Base-by-base conservation (phyloP, 2,797 vertebrate genomes). In the Rousettus madagascariensis region DNA sequence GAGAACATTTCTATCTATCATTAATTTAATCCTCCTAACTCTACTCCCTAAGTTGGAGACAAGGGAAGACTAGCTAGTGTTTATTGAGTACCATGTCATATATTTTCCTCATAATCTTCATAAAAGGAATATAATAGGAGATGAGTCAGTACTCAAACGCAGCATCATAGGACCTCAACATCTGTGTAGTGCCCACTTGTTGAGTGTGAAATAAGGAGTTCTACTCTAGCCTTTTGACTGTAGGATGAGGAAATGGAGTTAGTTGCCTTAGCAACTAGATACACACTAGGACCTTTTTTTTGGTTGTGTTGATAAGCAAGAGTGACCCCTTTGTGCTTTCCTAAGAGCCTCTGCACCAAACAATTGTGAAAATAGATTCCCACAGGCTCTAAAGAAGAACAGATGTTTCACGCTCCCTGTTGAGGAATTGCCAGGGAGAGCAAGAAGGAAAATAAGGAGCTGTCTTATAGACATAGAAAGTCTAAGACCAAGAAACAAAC, bases 1-100 rank as follows among this genome's bases (percentile, higher is more conserved):
- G 38, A 91, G 77, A 84, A 68, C 19, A 41, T 51, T 86, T 11
- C 8, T 86, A 33, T 24, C 6, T n/a, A 15, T 74, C 86, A 28
- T 84, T n/a, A 72, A 74, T 61, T 83, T 71, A 89, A 55, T 72
- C 87, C 80, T 80, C n/a, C 65, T 80, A 22, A 43, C 36, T 93
- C 41, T 89, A 46, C 26, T 93, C 19, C 15, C 10, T 87, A 20
- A 78, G 26, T 1, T 38, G 33, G 43, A 68, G 24, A 63, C 59
- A 69, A 88, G 3, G 33, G 36, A 30, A 72, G 53, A 87, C 36
- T 15, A 87, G 46, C 5, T 38, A 20, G 2, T 89, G 5, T 91
- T 88, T 68, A 16, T 61, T 26, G 20, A 91, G 9, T 2, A 38
- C 13, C 8, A 66, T 41, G 38, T 19, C 46, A 28, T 51, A 19